Base-by-base conservation (phyloP, 2,888 invertebrate genomes). In the Apotomis turbidana region DNA sequence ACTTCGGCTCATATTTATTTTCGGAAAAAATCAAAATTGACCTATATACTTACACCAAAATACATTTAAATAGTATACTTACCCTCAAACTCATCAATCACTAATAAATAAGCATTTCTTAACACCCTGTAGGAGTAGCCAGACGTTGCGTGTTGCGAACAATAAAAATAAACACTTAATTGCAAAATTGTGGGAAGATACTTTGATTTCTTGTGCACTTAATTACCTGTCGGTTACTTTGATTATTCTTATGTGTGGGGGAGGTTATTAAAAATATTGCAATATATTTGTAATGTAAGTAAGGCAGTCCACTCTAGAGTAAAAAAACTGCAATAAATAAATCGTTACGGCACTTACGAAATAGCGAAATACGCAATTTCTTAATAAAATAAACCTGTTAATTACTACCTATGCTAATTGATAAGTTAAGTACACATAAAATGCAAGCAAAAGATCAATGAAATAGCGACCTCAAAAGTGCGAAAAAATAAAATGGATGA, bases 161-260 rank as follows among this genome's bases (percentile, higher is more conserved):
- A 72, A 68, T 72, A 68, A 59, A 72, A 72, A 72, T 63, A 72
- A 68, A 68, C 51, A 59, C 68, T 63, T 72, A 72, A 72, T 72
- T 63, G 68, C 72, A 63, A 72, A 71, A 72, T 57, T 54, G 72
- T 68, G 72, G 68, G 72, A 72, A 72, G 68, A 59, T 61, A 62
- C 63, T 63, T 68, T 66, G 70, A 66, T 70, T 72, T 68, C 68
- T 72, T 68, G 61, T 67, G 68, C 51, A 67, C 55, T 36, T 67
- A 61, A 71, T 68, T 63, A 63, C 46, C 57, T 58, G 52, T 44
- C 59, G 55, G 57, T 58, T 63, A 46, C 49, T 61, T 72, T 58
- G 27, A 27, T 68, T 68, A 68, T 68, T 44, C 36, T 36, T 41
- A 61, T n/a, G 36, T 38, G 60, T 71, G 10, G 67, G 67, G 36